Percentiles rank a stretch among this genome's conserved stretches.
Conservation (phyloP, 2,888 invertebrate genomes). For the Hemaris fuciformis region DNA sequence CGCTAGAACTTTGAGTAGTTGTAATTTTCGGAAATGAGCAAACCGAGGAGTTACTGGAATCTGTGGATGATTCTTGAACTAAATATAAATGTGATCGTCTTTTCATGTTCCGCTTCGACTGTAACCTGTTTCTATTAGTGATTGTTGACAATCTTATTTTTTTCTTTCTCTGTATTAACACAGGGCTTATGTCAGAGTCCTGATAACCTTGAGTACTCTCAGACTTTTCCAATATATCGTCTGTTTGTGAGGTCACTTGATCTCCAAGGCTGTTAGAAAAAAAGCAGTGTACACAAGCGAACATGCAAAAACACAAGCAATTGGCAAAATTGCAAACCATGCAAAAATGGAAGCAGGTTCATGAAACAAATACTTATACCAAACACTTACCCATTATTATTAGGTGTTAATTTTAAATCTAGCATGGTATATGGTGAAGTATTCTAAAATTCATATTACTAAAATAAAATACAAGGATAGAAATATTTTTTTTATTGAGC, state of each 20-base stretch:
- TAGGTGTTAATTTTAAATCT: not conserved
- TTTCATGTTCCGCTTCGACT: constrained; percentile 28
- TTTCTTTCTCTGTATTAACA: constrained; percentile 43
- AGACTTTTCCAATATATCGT: constrained; percentile 40
- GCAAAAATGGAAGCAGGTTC: constrained; percentile 70
- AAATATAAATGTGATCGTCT: constrained; percentile 31
- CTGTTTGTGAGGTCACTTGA: constrained; percentile 34
- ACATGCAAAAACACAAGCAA: constrained; percentile 36
- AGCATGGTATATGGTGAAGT: not conserved
- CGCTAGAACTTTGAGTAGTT: constrained; percentile 41
- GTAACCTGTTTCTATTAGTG: constrained; percentile 32
- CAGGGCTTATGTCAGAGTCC: constrained; percentile 59
- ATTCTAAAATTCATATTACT: not conserved
- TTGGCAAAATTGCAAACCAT: constrained; percentile 24
- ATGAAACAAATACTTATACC: constrained; percentile 22
- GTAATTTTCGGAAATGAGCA: constrained; percentile 29
- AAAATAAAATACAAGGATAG: not conserved
- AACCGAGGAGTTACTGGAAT: constrained; percentile 48
- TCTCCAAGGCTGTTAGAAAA: constrained; percentile 43
- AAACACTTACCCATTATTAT: not conserved
- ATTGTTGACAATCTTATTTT: constrained; percentile 33
- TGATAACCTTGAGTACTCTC: constrained; percentile 67
- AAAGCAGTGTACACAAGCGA: constrained; percentile 30
- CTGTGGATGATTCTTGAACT: constrained; percentile 42
- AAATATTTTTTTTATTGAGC: constrained; percentile 25